Base-by-base conservation (phyloP, 2,888 invertebrate genomes). In the Leptinotarsa juncta region DNA sequence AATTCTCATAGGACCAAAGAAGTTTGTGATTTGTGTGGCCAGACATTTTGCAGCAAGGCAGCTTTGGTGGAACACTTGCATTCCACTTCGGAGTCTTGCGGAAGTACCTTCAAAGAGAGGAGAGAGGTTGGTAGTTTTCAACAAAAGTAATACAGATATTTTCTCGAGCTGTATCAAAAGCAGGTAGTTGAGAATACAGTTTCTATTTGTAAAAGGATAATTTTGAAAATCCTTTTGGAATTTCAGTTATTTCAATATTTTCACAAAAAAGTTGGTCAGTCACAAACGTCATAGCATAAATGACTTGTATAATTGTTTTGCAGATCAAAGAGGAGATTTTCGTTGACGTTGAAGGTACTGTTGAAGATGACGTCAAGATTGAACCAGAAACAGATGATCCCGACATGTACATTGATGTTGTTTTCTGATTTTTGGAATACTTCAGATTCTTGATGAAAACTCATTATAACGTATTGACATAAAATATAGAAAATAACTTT, bases 11-110 rank as follows among this genome's bases (percentile, higher is more conserved):
- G 18, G 16, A 62, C 67, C 42, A 74, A 71, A 66, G 57, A 67
- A 7, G 49, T 53, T 16, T 74, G 74, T 50, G 74, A 74, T 18
- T 42, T 74, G 32, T 74, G 74, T 57, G 74, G 71, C 10, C 66
- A 71, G 53, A 26, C 66, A 18, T 71, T 71, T 18, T 42, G 18
- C 48, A 71, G 51, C 4, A 71, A 71, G 23, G n/a, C 65, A n/a
- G 71, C 62, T 26, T 55, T 71, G 53, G 65, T 71, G 53, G 55
- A 71, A 42, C 71, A 71, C 42, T 48, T 71, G 14, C 55, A 71
- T 16, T 65, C 48, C 15, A 55, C 53, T 23, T 55, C 71, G 15
- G 71, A 66, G 20, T 65, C 51, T 23, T 71, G 71, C 65, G 71
- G 71, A 4, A 55, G 14, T 66, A 14, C 16, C 14, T 15, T 66